These are phyloP conservation scores for Hydriomena furcata DNA, from an alignment of 2,888 invertebrate genomes.

Conservation along the genomic window DNA sequence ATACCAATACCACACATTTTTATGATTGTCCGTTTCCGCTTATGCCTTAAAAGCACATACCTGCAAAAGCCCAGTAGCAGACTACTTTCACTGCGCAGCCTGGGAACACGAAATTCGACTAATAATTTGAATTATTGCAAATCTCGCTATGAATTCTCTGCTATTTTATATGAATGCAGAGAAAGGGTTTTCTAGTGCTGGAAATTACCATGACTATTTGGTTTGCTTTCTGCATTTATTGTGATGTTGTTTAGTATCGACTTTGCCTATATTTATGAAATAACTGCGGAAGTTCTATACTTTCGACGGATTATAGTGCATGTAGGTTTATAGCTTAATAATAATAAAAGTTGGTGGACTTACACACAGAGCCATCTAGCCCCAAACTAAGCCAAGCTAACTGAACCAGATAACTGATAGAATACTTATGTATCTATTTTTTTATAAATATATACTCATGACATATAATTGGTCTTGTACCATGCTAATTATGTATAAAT, in stretches of 20 bases:
- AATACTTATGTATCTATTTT: too few species aligned
- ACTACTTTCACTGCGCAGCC: conserved; percentile 73
- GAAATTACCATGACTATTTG: conserved; percentile 1
- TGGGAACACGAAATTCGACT: conserved; percentile 79
- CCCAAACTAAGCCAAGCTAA: too few species aligned
- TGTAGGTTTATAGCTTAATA: too few species aligned
- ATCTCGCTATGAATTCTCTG: conserved; percentile 47
- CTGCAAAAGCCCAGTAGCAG: conserved; percentile 75
- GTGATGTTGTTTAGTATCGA: not conserved
- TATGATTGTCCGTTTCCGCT: conserved; percentile 21
- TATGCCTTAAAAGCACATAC: conserved; percentile 33
- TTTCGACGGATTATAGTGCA: too few species aligned
- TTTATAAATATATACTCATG: too few species aligned
- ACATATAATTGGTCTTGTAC: too few species aligned
- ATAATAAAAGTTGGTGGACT: too few species aligned
- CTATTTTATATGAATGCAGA: conserved; percentile 43
- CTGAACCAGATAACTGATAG: too few species aligned
- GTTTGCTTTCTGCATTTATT: not conserved
- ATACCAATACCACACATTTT: not conserved
- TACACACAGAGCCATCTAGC: too few species aligned
- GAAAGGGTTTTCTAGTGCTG: conserved; percentile 47
- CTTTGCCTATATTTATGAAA: too few species aligned
- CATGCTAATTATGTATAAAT: too few species aligned
- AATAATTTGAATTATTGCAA: conserved; percentile 76
- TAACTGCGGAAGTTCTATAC: too few species aligned